These are phyloP conservation scores for Heliothis virescens DNA, from an alignment of 1,140 invertebrate species.

Conservation along the genomic window DNA sequence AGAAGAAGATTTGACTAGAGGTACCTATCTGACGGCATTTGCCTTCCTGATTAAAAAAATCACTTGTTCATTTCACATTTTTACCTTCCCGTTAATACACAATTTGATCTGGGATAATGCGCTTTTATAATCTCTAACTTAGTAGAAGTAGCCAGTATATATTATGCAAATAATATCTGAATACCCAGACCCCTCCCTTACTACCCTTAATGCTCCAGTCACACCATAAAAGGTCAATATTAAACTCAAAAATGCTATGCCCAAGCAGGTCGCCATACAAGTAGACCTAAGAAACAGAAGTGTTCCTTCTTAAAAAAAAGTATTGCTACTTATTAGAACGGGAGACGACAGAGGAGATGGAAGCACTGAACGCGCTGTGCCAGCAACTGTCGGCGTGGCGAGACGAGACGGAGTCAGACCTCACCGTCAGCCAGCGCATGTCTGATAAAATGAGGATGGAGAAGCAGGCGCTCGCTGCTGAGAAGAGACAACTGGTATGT, in stretches of 20 bases:
- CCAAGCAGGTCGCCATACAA: neutral
- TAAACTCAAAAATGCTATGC: too few species aligned
- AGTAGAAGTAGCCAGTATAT: too few species aligned
- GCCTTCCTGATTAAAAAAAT: too few species aligned
- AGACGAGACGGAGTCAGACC: constrained; percentile 85
- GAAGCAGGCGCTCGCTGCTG: constrained; percentile 81
- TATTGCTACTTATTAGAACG: constrained; percentile 67
- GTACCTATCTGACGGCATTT: too few species aligned
- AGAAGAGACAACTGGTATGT: constrained; percentile 84
- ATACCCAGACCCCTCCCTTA: too few species aligned
- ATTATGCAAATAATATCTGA: too few species aligned
- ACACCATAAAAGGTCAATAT: too few species aligned
- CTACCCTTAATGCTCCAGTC: too few species aligned
- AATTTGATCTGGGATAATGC: too few species aligned
- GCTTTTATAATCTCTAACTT: too few species aligned
- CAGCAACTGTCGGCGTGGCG: constrained; percentile 86
- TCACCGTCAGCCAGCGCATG: constrained; percentile 85
- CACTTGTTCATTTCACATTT: too few species aligned
- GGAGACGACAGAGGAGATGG: constrained; percentile 84
- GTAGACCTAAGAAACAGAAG: neutral
- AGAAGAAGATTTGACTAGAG: constrained; percentile 67
- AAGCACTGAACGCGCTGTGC: constrained; percentile 82
- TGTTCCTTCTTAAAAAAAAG: neutral
- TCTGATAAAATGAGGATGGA: constrained; percentile 86
- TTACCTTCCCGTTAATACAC: too few species aligned